Conservation (phyloP, 2,797 vertebrate species). For the Harpagifer antarcticus region DNA sequence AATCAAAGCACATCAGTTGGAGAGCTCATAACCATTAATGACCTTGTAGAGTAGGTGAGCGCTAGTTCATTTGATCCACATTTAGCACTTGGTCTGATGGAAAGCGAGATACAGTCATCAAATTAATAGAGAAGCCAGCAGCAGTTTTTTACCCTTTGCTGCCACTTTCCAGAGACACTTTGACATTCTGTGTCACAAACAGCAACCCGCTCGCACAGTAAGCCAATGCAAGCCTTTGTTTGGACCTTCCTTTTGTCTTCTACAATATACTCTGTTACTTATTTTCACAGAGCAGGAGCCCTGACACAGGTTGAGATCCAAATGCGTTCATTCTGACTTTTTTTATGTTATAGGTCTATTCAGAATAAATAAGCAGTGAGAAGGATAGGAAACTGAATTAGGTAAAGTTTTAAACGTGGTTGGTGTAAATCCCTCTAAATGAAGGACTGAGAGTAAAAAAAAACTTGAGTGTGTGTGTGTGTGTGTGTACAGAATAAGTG, state of each 20-base stretch:
- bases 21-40: conserved; percentile 54
- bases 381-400: not conserved
- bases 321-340: conserved; percentile 17
- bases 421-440: conserved; percentile 13
- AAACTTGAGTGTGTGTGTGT: not conserved
- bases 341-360: conserved; percentile 3
- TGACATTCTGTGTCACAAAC: conserved; percentile 28
- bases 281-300: conserved; percentile 6
- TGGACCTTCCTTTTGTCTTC: not conserved
- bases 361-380: conserved; percentile 3
- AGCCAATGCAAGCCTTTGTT: not conserved
- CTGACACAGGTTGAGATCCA: not conserved
- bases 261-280: not conserved
- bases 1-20: conserved; percentile 28
- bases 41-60: conserved; percentile 45
- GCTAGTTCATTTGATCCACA: conserved; percentile 72
- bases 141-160: conserved; percentile 59
- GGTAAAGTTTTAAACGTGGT: conserved; percentile 7
- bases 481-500: not conserved
- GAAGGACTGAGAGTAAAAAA: conserved; percentile 13
- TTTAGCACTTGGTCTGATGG: conserved; percentile 65
- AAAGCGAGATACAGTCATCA: conserved; percentile 52
- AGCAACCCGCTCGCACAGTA: not conserved
- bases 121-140: conserved; percentile 64
- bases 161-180: conserved; percentile 39